Evolutionary conservation across 1,140 invertebrate genomes (phyloP), one percentile per base, ranked within the genome.

Genomic region (Amphibalanus amphitrite): DNA sequence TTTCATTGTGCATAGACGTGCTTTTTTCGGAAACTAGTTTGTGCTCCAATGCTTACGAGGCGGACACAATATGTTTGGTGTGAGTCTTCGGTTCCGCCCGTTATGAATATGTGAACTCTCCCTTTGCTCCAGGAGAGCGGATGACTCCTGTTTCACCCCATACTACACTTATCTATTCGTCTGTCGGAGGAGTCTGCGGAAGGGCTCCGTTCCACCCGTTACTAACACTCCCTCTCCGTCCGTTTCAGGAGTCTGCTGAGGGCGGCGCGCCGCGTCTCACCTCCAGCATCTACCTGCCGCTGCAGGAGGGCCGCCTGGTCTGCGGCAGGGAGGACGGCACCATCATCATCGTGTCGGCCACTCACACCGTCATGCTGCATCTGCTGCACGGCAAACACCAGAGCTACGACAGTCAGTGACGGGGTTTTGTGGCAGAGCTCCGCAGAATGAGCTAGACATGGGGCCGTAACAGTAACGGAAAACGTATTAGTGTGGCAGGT

Each of bases 261-360:
- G 64, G 29, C 71, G 20, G 23, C 25, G 29, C 79, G 84, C 86
- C 92, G 15, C 91, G 91, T 77, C 82, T 96, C 65, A 95, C 92
- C 0, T 89, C 93, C 17, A 94, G 91, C 71, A 92, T 98, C 73
- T 98, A 95, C 80, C 83, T 98, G 29, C 88, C 95, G 13, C 87
- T 90, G 38, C 93, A 97, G 78, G 64, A 65, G 64, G 95, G 94
- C 77, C 87, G 93, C 29, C 79, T 99, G 59, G 93, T 97, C 6
- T 91, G 96, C 74, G 97, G 97, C 3, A 83, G 95, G 40, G 91
- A 95, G 79, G 95, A 99, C 80, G 97, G 97, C 25, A 90, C 90
- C 69, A 97, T 99, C 73, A 88, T 98, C n/a, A 96, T 99, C 71
- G 89, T 97, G 13, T 92, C 95, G 29, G 96, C 94, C 0, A 95